phyloP scores from a whole-genome alignment of 2,113 vertebrate genomes.

The Spilogale gracilis region DNA sequence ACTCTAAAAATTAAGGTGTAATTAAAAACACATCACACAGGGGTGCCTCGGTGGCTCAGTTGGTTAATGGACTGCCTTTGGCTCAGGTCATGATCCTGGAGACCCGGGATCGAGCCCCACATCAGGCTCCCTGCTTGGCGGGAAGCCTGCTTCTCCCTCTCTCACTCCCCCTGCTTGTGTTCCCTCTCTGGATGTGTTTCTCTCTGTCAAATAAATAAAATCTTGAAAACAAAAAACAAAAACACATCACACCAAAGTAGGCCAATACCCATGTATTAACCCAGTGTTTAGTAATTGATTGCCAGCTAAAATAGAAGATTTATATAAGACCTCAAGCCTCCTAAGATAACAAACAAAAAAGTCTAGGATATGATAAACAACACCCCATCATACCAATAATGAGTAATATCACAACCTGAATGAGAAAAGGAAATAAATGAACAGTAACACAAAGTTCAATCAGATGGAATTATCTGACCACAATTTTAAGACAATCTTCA shows the following conservation, averaged over 20 bases:
- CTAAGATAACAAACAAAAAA: background rate
- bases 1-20: background rate
- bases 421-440: slow-evolving; percentile 8
- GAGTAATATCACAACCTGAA: background rate
- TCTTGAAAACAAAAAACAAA: background rate
- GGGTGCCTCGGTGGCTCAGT: no score
- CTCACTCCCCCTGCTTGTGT: no score
- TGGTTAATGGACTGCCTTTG: no score
- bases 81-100: no score
- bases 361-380: background rate
- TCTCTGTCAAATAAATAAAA: no score
- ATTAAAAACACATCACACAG: background rate
- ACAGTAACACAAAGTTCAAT: background rate
- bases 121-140: no score
- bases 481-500: background rate
- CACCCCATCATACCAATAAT: background rate
- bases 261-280: background rate
- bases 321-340: background rate
- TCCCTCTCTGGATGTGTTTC: no score
- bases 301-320: background rate
- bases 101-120: no score
- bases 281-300: background rate
- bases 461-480: background rate
- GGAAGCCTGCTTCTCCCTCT: no score
- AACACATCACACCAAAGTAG: background rate